Evolutionary conservation across 2,113 vertebrate species (phyloP).

Genomic region (Lepus timidus): DNA sequence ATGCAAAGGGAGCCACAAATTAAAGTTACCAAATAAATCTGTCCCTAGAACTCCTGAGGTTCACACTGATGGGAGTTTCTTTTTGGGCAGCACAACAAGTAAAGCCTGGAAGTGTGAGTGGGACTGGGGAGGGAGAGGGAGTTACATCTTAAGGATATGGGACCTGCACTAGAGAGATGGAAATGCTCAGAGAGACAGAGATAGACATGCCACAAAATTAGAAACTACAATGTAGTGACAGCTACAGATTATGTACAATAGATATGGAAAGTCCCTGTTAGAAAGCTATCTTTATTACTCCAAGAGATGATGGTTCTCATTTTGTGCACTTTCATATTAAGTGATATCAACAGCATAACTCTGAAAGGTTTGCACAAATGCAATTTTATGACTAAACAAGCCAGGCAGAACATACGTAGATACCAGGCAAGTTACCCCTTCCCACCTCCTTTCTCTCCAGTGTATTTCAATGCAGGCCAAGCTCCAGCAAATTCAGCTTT

Average conservation of each 20-base stretch:
- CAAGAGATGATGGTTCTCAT: slow-evolving; percentile 46
- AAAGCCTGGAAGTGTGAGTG: background rate
- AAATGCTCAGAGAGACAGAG: slow-evolving; percentile 36
- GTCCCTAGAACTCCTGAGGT: background rate
- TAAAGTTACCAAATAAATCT: slow-evolving; percentile 58
- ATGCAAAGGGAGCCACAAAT: slow-evolving; percentile 63
- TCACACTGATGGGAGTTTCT: background rate
- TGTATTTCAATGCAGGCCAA: background rate
- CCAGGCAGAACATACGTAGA: slow-evolving; percentile 13
- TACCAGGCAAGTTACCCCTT: background rate
- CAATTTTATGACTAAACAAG: slow-evolving; percentile 48
- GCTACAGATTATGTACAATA: slow-evolving; percentile 44
- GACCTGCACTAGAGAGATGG: background rate
- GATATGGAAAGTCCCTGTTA: slow-evolving; percentile 15
- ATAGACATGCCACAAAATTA: background rate
- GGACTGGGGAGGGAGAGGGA: background rate
- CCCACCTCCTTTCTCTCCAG: background rate
- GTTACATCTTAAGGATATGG: slow-evolving; percentile 4
- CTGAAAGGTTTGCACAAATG: slow-evolving; percentile 54
- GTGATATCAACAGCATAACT: slow-evolving; percentile 60
- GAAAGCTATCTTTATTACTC: slow-evolving; percentile 56
- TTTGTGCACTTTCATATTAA: slow-evolving; percentile 63
- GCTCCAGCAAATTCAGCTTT: background rate
- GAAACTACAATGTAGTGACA: background rate
- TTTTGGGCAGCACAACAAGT: background rate